Evolutionary conservation across 2,113 vertebrate species (phyloP), one percentile per base, ranked within the genome.

Genomic region (Macaca fascicularis): DNA sequence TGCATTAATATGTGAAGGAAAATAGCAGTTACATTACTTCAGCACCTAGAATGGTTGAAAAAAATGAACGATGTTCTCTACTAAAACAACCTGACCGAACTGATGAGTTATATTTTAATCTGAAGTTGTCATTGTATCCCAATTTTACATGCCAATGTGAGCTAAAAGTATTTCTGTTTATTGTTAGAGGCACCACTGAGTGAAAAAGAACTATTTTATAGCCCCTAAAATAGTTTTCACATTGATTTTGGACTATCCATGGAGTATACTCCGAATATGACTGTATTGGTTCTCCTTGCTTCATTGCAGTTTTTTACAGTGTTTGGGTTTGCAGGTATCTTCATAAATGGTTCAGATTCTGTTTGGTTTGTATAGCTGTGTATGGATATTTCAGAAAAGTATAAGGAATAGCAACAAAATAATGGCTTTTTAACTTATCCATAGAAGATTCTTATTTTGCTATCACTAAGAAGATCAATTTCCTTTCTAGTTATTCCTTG

Each of bases 401-500:
- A 84, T 67, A 93, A 96, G 6, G 14, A 55, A 69, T 75, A 82
- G 35, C 83, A 95, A 81, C 64, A 96, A 92, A 92, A 94, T 94
- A 86, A 96, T 92, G 25, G 2, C 11, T 82, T 94, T 96, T 95
- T 48, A 74, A 91, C 9, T 81, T 96, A 61, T 82, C 94, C 52
- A 35, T 92, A 43, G 76, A 17, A 96, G 61, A 95, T 27, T 89
- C n/a, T 88, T 92, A 82, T 95, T 97, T 96, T 89, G 23, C 57
- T 80, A 32, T 87, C 61, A 93, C 90, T 97, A 96, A 96, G 85
- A 94, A 96, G 94, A 84, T 96, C 38, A 95, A 55, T 97, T 97
- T 97, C 35, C 89, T 97, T 97, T 97, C 87, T 97, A 95, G 80
- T 98, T 97, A 97, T 81, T 95, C 74, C 92, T 97, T 97, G 90